Evolutionary conservation across 2,797 vertebrate genomes (phyloP), one percentile per base, ranked within the genome.

Genomic region (Spatula clypeata): DNA sequence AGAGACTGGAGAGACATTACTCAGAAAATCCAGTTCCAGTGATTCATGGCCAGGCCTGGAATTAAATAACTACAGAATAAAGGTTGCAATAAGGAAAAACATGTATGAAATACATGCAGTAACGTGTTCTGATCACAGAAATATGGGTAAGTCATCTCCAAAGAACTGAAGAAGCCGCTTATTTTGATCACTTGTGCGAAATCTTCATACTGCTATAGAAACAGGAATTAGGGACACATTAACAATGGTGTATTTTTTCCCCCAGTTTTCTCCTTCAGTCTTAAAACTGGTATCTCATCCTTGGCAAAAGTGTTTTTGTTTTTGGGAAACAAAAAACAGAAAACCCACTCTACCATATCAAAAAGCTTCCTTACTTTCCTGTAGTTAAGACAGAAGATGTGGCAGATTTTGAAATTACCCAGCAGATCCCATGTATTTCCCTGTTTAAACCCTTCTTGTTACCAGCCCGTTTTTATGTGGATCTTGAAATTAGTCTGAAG

Each of bases 11-110:
- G 64, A 93, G 85, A 88, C 47, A 55, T 75, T 91, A 94, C 70
- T 94, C 82, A 94, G 93, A 97, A 96, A 95, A 92, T 49, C 89
- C 79, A 76, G 79, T 77, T 94, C 54, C 88, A 94, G 61, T 86
- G 94, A 96, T 93, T 93, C 92, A 89, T 38, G 51, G 79, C 44
- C 18, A 53, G 36, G 75, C 42, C 76, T 91, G 47, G 92, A 94
- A 95, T 82, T 77, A 75, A 93, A 2, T 26, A 83, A 57, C 73
- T 81, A 76, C 64, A 85, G 71, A 91, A 95, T 79, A 34, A 82
- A 74, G 75, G 77, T 70, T 79, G 55, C 62, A 86, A 61, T 74
- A 88, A 65, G 53, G 71, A 71, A 87, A 80, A 16, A 60, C 6
- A 45, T n/a, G 2, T 27, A 72, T 40, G 62, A 80, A 71, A 85